phyloP scores from a whole-genome alignment of 2,797 vertebrate genomes.

The Sebastes itinus region DNA sequence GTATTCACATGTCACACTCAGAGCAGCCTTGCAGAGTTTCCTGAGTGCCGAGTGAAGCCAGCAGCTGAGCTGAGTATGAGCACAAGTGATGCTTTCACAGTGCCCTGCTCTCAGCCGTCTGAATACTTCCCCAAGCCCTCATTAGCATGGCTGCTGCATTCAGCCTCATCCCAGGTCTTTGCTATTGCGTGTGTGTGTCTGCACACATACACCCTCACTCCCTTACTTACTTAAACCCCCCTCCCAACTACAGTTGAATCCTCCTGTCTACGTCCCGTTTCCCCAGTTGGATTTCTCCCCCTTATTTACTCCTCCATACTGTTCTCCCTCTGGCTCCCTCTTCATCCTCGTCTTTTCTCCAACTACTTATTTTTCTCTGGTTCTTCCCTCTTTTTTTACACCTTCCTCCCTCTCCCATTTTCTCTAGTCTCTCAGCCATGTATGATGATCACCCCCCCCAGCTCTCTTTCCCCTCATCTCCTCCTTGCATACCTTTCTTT shows the following conservation, averaged over 20 bases:
- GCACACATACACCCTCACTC: neutral
- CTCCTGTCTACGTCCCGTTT: conserved; percentile 44
- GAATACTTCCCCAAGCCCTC: conserved; percentile 78
- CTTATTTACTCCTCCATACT: conserved; percentile 72
- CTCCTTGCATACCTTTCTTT: conserved; percentile 45
- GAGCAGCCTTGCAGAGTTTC: conserved; percentile 73
- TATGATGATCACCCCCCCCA: conserved; percentile 53
- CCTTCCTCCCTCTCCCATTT: conserved; percentile 22
- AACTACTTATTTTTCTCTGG: conserved; percentile 52
- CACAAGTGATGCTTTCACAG: conserved; percentile 86
- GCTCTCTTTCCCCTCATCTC: conserved; percentile 38
- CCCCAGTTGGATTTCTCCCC: conserved; percentile 63
- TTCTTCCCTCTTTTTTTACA: conserved; percentile 19
- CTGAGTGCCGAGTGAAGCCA: conserved; percentile 79
- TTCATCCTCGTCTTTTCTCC: conserved; percentile 51
- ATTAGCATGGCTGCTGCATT: conserved; percentile 84
- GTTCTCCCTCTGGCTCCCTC: conserved; percentile 61
- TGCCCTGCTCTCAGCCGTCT: conserved; percentile 72
- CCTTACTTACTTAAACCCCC: conserved; percentile 23
- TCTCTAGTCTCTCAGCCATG: conserved; percentile 39
- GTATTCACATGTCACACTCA: conserved; percentile 75
- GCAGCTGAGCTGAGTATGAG: conserved; percentile 81
- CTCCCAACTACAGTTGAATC: conserved; percentile 52
- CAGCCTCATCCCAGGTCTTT: conserved; percentile 74
- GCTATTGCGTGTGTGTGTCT: conserved; percentile 57